These are phyloP conservation scores for Pachypsylla venusta DNA, from an alignment of 1,140 invertebrate species.

Conservation along the genomic window DNA sequence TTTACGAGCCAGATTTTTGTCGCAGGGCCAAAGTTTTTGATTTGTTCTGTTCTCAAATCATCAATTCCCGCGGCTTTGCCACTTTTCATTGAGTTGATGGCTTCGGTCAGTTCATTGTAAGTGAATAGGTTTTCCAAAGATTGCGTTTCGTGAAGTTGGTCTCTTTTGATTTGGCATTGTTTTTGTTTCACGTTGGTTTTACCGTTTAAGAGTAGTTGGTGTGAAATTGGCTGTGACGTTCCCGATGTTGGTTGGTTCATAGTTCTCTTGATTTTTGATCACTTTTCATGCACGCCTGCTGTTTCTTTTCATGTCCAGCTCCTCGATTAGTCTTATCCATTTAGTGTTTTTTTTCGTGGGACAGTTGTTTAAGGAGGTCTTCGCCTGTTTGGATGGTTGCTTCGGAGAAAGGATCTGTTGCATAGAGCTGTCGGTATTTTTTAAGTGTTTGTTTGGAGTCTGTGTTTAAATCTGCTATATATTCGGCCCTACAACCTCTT, in stretches of 20 bases:
- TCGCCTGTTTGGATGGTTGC: not conserved
- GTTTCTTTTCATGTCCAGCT: slow-evolving; percentile 10
- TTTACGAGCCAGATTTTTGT: slow-evolving; percentile 3
- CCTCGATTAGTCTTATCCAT: slow-evolving; percentile 1
- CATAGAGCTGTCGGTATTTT: not conserved
- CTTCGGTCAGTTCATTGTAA: slow-evolving; percentile 2
- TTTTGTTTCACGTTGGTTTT: not conserved
- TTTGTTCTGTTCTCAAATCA: slow-evolving; percentile 4
- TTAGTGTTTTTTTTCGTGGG: not conserved
- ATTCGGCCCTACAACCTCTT: slow-evolving; percentile 4
- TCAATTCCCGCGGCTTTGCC: slow-evolving; percentile 12
- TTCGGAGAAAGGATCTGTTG: slow-evolving; percentile 4
- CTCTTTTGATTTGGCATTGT: not conserved
- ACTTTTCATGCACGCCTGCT: slow-evolving; percentile 9
- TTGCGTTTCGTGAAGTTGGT: not conserved
- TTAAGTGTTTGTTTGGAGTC: slow-evolving; percentile 3
- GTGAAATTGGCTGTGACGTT: slow-evolving; percentile 12
- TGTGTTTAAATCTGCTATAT: not conserved
- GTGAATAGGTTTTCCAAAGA: slow-evolving; percentile 6
- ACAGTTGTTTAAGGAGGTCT: not conserved
- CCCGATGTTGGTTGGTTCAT: not conserved
- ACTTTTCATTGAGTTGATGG: slow-evolving; percentile 12
- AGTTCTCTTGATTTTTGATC: not conserved
- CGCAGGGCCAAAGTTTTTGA: slow-evolving; percentile 1
- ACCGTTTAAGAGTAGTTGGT: slow-evolving; percentile 3